These are phyloP conservation scores for Gandaritis pyraliata DNA, from an alignment of 2,888 invertebrate genomes.

Conservation along the genomic window DNA sequence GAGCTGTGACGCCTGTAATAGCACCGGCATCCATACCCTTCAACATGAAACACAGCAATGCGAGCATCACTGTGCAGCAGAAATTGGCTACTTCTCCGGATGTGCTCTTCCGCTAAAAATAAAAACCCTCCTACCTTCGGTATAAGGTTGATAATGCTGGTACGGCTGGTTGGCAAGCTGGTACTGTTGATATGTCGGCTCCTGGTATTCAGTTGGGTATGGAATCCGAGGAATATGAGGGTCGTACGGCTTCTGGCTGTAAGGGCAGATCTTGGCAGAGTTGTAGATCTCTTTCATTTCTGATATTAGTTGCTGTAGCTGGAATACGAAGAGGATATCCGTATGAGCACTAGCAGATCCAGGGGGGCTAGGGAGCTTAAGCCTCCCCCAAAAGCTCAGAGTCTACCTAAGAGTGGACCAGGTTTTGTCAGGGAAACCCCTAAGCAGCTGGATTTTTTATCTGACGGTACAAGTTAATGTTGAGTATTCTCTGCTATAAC, in stretches of 20 bases:
- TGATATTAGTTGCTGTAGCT: conserved; percentile 89
- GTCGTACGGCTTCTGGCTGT: conserved; percentile 79
- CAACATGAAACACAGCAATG: neutral
- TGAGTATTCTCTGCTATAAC: no score
- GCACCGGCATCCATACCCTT: no score
- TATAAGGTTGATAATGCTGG: conserved; percentile 66
- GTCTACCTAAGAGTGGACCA: no score
- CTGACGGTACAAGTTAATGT: no score
- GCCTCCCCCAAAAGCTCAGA: no score
- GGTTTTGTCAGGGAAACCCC: no score
- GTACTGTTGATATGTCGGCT: conserved; percentile 45
- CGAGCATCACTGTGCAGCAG: no score
- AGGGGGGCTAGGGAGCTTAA: no score
- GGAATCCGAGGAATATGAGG: conserved; percentile 64
- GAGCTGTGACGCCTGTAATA: no score
- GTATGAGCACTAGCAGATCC: no score
- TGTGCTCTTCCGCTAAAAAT: neutral
- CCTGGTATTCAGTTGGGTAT: conserved; percentile 46
- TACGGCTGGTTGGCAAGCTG: conserved; percentile 62
- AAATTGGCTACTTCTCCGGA: no score
- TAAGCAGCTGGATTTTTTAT: no score
- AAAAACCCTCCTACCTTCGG: conserved; percentile 43
- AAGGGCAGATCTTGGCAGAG: conserved; percentile 89
- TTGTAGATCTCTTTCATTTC: conserved; percentile 93
- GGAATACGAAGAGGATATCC: conserved; percentile 40